These are phyloP conservation scores for Acleris holmiana DNA, from an alignment of 2,888 invertebrate genomes.

Conservation along the genomic window DNA sequence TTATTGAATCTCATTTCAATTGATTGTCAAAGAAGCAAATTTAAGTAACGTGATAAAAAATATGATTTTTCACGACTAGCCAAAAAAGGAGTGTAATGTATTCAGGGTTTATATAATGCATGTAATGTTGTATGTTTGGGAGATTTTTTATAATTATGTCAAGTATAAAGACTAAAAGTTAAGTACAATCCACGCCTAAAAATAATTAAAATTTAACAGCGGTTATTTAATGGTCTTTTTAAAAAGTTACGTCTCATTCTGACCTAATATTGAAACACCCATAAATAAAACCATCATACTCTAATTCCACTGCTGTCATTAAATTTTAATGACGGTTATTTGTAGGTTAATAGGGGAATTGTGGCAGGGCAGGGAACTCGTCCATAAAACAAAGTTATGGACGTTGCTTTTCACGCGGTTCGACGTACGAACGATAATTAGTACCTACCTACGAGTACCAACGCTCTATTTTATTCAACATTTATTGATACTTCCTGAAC, in stretches of 20 bases:
- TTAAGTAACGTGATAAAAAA: no score
- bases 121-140: no score
- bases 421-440: no score
- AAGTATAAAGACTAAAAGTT: background rate
- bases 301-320: conserved; percentile 32
- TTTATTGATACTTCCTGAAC: no score
- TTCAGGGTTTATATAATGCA: no score
- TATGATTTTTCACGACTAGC: no score
- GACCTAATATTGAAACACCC: conserved; percentile 26
- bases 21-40: background rate
- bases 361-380: conserved; percentile 1
- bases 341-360: conserved; percentile 35
- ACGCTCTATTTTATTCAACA: no score
- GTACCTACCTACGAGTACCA: no score
- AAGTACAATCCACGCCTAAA: background rate
- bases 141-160: no score
- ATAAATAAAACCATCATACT: conserved; percentile 27
- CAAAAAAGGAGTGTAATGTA: no score
- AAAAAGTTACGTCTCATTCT: conserved; percentile 17
- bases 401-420: background rate
- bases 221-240: background rate
- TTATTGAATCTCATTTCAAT: background rate
- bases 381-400: background rate
- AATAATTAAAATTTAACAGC: background rate
- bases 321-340: conserved; percentile 33